These are phyloP conservation scores for Enhydra lutris DNA, from an alignment of 2,113 vertebrate genomes.

Conservation along the genomic window DNA sequence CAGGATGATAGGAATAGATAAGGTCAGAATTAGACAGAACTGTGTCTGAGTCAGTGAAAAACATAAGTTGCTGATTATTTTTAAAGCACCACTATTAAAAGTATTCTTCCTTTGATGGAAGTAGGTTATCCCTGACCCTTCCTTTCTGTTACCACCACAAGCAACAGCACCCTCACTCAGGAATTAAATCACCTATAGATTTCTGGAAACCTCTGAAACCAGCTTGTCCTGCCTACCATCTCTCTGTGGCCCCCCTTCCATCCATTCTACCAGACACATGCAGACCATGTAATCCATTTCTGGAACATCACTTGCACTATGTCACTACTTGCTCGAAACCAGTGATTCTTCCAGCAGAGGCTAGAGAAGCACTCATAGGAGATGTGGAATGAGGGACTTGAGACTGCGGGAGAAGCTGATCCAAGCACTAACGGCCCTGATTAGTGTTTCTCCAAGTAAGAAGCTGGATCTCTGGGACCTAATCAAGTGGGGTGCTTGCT, in stretches of 20 bases:
- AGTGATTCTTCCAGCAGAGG: background rate
- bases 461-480: background rate
- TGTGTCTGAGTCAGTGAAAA: conserved; percentile 47
- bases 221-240: background rate
- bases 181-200: background rate
- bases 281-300: background rate
- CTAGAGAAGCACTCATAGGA: background rate
- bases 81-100: background rate
- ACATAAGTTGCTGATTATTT: background rate
- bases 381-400: fast-evolving
- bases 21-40: conserved; percentile 25
- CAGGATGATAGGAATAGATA: conserved; percentile 59
- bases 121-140: background rate
- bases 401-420: fast-evolving
- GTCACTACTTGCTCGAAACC: background rate
- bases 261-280: background rate
- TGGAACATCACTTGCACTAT: background rate
- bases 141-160: background rate
- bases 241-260: background rate
- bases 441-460: background rate
- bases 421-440: background rate
- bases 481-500: background rate
- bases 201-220: background rate
- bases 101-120: background rate
- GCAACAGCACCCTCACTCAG: background rate